Percentiles rank a stretch among this genome's conserved stretches.
These are phyloP conservation scores for Galerucella nymphaeae DNA, from an alignment of 2,888 invertebrate genomes.

Conservation along the genomic window DNA sequence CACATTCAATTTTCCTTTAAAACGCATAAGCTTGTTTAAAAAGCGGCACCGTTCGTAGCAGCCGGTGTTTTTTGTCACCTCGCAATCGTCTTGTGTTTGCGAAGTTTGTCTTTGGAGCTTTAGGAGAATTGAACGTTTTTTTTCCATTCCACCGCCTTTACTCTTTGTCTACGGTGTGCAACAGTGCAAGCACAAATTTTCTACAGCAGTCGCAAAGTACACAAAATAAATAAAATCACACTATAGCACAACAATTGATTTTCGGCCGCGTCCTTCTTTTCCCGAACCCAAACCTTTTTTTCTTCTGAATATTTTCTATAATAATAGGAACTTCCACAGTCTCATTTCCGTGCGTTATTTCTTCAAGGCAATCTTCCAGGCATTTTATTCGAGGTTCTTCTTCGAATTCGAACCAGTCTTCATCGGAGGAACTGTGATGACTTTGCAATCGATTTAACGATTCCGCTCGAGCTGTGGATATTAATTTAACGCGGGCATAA, in stretches of 20 bases:
- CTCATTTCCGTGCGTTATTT: conserved; percentile 18
- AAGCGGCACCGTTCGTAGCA: too few species aligned
- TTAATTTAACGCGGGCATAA: conserved; percentile 47
- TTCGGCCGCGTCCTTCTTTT: conserved; percentile 40
- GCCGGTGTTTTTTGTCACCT: not conserved
- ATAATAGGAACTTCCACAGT: conserved; percentile 38
- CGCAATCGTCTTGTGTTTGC: not conserved
- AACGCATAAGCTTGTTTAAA: too few species aligned
- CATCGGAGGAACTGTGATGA: conserved; percentile 66
- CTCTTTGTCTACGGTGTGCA: conserved; percentile 31
- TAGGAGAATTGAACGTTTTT: conserved; percentile 1
- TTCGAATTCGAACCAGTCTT: conserved; percentile 66
- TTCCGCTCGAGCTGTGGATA: conserved; percentile 47
- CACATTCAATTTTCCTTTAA: too few species aligned
- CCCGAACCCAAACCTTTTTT: conserved; percentile 25
- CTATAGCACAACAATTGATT: conserved; percentile 49
- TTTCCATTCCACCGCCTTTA: conserved; percentile 28
- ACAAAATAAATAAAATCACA: conserved; percentile 47
- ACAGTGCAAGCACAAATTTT: conserved; percentile 38
- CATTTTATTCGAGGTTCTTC: conserved; percentile 42
- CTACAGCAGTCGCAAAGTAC: conserved; percentile 42
- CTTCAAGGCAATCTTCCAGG: conserved; percentile 35
- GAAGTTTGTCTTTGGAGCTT: not conserved
- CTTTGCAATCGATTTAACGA: conserved; percentile 61
- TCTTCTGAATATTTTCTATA: conserved; percentile 33